Base-by-base conservation (phyloP, 2,888 invertebrate genomes). In the Saturnia japonica region DNA sequence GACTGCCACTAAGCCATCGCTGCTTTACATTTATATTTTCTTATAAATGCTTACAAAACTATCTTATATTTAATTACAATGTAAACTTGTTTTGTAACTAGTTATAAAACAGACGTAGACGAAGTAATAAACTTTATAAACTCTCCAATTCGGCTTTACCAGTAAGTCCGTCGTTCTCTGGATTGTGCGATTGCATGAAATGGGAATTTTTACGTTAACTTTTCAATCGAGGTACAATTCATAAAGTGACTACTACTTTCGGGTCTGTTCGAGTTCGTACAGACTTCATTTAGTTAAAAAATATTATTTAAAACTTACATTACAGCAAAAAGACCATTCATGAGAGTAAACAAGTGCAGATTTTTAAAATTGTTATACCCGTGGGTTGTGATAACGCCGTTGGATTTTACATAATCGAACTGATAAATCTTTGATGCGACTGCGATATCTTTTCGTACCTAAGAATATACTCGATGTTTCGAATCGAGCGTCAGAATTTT, bases 181-280 rank as follows among this genome's bases (percentile, higher is more conserved):
- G 67, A 64, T 68, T 67, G 54, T 68, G n/a, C 70, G 69, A 60
- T 67, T 64, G 71, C 62, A 47, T 43, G 64, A 70, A 69, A 69
- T 72, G 22, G 69, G 67, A 67, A 68, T 74, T 72, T 72, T 71
- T 68, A 57, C 70, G 70, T 70, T 72, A 71, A 66, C 68, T 67
- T 68, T 64, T 68, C 57, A 74, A 74, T 72, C 72, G 72, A 72
- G 64, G 71, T 66, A 67, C 69, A 70, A 72, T 74, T 74, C 74
- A 72, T 71, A 69, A 71, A 69, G 67, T 72, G 71, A 51, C 68
- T 42, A 64, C 68, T 60, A 68, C 54, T 64, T 40, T 64, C 28
- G 70, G 70, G 40, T 14, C 1, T 12, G 40, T 40, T 28, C 54
- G 0, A 19, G n/a, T 69, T 51, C 34, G 54, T 42, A n/a, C 6